A percentile compares a stretch with the other conserved stretches of the same genome.
phyloP scores from a whole-genome alignment of 2,797 vertebrate genomes.

The Saxicola maurus region DNA sequence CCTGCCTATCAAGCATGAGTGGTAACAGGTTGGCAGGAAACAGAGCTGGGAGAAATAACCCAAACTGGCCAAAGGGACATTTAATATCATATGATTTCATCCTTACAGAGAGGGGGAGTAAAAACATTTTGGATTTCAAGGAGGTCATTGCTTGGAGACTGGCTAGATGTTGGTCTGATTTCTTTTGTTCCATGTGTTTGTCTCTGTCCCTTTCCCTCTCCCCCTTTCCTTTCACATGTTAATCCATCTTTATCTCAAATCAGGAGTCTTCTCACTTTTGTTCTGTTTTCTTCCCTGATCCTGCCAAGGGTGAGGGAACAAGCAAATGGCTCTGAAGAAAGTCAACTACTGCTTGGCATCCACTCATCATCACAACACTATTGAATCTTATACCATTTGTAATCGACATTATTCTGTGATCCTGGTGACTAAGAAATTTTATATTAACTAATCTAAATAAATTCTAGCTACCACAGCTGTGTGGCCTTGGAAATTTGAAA shows the following conservation, averaged over 20 bases:
- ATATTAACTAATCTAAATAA: neutral
- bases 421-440: neutral
- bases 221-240: neutral
- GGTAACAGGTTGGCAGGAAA: neutral
- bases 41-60: neutral
- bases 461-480: neutral
- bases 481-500: neutral
- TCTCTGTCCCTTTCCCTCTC: neutral
- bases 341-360: neutral
- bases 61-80: neutral
- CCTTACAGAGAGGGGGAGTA: neutral
- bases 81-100: neutral
- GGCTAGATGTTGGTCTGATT: accelerated
- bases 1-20: neutral
- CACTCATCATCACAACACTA: neutral
- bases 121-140: neutral
- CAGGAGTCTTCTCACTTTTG: neutral
- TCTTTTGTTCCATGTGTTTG: neutral
- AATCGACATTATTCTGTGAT: neutral
- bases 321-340: neutral
- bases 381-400: neutral
- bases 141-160: neutral
- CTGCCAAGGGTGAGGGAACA: accelerated
- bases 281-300: neutral
- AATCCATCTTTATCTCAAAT: neutral